Base-by-base conservation (phyloP, 2,888 invertebrate genomes). In the Aleiodes alternator region DNA sequence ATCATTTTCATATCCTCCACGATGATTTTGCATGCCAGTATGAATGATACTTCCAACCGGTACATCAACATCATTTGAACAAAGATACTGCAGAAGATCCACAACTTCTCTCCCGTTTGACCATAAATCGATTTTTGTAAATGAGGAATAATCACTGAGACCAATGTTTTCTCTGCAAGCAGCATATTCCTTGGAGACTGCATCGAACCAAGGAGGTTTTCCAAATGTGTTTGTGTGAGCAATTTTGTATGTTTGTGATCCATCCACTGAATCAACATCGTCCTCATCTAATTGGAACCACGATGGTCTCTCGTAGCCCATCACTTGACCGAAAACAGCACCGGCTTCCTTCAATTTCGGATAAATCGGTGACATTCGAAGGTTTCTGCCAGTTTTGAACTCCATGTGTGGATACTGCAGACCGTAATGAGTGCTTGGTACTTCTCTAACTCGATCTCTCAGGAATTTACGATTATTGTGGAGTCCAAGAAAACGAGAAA, bases 1-100 rank as follows among this genome's bases (percentile, higher is more conserved):
- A 90, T 99, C 99, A 87, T 99, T 99, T 90, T 99, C 98, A 88
- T 98, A 99, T 12, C 99, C 99, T 1, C 99, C 99, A 9, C 93
- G 92, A 78, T 93, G 91, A 90, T 99, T 98, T 90, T 98, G 98
- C 98, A 99, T 98, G 79, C 99, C 99, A 0, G 98, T 98, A 89
- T 98, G 98, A 78, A 98, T 97, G 80, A 98, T 96, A 84, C 96
- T 94, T 34, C 98, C 98, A 3, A 97, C 92, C 0, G 97, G 96
- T 2, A 97, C 96, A 88, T 99, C 97, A 8, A 99, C 96, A 89
- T 99, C 95, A 87, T 98, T 98, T 2, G 98, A 98, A 87, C 99
- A 99, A 38, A 99, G 90, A 89, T 95, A 96, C 89, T 99, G 98
- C 14, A 99, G 91, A 68, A 95, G 92, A 73, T 96, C 94, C 0